Evolutionary conservation across 2,113 vertebrate species (phyloP).

Genomic region (Tragelaphus buxtoni): DNA sequence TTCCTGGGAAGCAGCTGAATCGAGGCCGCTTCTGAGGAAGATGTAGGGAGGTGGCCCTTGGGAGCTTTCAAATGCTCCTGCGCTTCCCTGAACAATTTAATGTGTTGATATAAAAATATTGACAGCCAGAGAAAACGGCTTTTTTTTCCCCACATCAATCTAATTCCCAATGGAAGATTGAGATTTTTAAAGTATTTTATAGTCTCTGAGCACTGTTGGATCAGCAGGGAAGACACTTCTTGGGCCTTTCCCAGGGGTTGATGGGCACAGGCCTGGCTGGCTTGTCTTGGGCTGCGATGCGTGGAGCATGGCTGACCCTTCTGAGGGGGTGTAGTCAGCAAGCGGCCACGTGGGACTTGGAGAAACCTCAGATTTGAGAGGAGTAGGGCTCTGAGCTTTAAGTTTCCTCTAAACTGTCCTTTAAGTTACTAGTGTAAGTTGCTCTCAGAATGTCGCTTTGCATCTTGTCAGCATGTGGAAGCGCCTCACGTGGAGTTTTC

Average conservation of each 20-base stretch:
- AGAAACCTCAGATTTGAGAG: neutral
- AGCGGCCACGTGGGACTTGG: neutral
- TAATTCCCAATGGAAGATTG: neutral
- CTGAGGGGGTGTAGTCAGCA: accelerated
- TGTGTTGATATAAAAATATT: neutral
- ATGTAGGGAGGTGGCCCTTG: neutral
- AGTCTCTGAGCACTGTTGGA: neutral
- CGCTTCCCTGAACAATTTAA: neutral
- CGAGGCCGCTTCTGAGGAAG: neutral
- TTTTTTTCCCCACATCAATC: too few species aligned
- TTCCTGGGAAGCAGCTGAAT: neutral
- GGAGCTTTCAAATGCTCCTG: neutral
- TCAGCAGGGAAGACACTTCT: neutral
- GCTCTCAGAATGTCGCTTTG: neutral
- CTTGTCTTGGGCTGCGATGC: accelerated
- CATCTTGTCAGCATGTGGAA: accelerated
- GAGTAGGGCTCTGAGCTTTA: neutral
- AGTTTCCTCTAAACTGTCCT: neutral
- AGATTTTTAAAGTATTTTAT: neutral
- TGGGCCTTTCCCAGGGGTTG: neutral
- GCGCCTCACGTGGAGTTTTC: neutral
- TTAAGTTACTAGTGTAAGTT: neutral
- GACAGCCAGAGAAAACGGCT: neutral
- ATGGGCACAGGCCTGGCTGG: neutral
- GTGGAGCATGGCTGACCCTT: neutral